phyloP scores from a whole-genome alignment of 2,113 vertebrate species.

The Tachuris rubrigastra region DNA sequence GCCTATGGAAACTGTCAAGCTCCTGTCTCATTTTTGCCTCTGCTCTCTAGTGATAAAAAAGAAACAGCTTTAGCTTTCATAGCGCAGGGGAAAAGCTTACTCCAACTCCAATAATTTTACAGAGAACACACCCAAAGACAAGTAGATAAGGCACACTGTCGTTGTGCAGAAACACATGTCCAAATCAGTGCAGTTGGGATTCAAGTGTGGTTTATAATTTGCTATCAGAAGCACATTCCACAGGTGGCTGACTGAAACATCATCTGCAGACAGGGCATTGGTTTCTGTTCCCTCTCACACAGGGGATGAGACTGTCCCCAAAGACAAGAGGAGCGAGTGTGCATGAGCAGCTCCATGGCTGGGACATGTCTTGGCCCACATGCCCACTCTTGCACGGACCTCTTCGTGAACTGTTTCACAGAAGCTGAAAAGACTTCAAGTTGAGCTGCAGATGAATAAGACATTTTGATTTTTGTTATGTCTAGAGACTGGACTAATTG shows the following conservation, averaged over 20 bases:
- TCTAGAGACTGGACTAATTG: neutral
- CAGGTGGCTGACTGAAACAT: neutral
- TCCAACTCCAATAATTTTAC: neutral
- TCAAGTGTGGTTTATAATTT: neutral
- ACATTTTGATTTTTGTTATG: neutral
- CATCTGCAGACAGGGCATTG: neutral
- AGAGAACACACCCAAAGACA: neutral
- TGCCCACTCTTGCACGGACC: rapidly evolving
- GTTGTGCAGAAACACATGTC: neutral
- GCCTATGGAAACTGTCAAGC: neutral
- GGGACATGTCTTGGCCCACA: rapidly evolving
- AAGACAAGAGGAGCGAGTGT: rapidly evolving
- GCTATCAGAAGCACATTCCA: neutral
- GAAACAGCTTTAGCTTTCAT: neutral
- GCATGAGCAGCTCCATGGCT: rapidly evolving
- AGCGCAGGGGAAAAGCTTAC: neutral
- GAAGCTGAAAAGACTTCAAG: neutral
- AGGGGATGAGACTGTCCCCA: neutral
- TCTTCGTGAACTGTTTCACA: neutral
- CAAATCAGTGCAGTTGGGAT: neutral
- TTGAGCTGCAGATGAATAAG: neutral
- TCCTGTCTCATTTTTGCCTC: neutral
- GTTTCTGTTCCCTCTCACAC: neutral
- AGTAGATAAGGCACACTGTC: neutral
- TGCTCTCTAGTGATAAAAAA: neutral